Conservation (phyloP, 2,888 invertebrate species). For the Trichogramma dendrolimi region DNA sequence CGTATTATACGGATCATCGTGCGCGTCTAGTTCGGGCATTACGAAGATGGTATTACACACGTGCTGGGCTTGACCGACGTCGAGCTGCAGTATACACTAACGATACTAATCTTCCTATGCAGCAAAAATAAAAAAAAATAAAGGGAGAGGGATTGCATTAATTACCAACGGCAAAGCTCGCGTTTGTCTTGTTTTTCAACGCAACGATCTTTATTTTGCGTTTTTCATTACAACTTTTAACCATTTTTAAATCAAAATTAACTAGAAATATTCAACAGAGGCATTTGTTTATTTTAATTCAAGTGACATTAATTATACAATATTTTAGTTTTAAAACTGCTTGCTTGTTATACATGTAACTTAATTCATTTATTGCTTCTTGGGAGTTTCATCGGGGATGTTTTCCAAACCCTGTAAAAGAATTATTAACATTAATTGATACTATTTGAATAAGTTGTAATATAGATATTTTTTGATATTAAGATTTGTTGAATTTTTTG, state of each 20-base stretch:
- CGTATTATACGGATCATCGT: too few species aligned
- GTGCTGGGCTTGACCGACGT: not conserved
- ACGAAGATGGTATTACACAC: conserved; percentile 21
- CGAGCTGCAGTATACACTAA: too few species aligned
- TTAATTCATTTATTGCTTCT: not conserved
- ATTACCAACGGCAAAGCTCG: conserved; percentile 1
- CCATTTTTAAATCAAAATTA: not conserved
- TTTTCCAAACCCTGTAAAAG: conserved; percentile 31
- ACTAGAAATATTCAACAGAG: too few species aligned
- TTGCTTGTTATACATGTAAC: not conserved
- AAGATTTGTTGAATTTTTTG: too few species aligned
- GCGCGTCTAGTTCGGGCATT: too few species aligned
- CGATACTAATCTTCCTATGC: too few species aligned
- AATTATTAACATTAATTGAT: not conserved
- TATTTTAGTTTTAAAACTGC: not conserved
- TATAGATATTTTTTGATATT: not conserved
- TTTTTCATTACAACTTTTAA: not conserved
- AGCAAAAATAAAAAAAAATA: too few species aligned
- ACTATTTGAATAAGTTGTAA: not conserved
- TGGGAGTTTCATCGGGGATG: conserved; percentile 27
- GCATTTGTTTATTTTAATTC: not conserved
- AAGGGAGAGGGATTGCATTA: not conserved
- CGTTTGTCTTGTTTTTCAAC: not conserved
- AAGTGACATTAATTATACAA: not conserved
- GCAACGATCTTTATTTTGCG: not conserved